Evolutionary conservation across 2,888 invertebrate species (phyloP).

Genomic region (Eupithecia centaureata): DNA sequence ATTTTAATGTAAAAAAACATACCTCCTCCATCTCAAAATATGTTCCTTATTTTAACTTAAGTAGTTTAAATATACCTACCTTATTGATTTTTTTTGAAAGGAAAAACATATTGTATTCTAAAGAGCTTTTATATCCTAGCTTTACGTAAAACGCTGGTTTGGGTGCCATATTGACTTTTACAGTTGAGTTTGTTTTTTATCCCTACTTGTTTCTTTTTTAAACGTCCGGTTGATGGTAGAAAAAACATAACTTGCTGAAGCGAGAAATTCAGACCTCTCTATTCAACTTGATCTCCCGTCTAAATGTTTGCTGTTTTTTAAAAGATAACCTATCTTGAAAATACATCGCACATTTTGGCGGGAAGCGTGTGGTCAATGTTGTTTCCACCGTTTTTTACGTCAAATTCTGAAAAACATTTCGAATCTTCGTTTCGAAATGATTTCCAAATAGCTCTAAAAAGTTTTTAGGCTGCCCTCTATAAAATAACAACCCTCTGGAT

Average conservation of each 20-base stretch:
- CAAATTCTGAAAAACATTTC: neutral
- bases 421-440: neutral
- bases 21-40: no score
- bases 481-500: neutral
- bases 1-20: no score
- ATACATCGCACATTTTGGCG: neutral
- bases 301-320: conserved; percentile 1
- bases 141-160: neutral
- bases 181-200: neutral
- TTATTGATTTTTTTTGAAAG: no score
- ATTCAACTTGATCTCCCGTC: conserved; percentile 1
- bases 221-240: neutral
- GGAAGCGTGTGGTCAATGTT: neutral
- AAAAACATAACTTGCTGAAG: conserved; percentile 5
- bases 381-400: neutral
- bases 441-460: neutral
- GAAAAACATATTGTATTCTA: neutral
- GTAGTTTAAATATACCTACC: no score
- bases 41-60: no score
- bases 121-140: no score
- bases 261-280: neutral
- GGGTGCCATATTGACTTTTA: neutral
- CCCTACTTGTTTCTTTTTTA: neutral
- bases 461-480: neutral
- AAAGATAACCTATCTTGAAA: neutral